phyloP scores from a whole-genome alignment of 2,797 vertebrate species.

The Neosalanx taihuensis region DNA sequence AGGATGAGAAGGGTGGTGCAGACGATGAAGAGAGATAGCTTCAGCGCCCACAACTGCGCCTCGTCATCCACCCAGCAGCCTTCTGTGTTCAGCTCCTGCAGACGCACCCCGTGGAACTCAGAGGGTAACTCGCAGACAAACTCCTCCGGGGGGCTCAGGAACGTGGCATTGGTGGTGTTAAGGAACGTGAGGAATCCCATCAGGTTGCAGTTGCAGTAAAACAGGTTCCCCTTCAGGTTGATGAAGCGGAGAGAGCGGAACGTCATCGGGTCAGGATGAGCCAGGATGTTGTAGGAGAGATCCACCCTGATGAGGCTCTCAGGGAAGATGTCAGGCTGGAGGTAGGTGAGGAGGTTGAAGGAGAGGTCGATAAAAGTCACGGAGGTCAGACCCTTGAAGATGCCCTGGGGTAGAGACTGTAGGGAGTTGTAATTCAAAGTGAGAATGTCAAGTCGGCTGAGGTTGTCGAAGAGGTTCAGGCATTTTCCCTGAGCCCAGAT shows the following conservation, averaged over 20 bases:
- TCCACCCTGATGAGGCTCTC: constrained; percentile 66
- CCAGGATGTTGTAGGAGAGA: constrained; percentile 77
- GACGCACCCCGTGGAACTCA: constrained; percentile 45
- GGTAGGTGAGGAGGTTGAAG: constrained; percentile 74
- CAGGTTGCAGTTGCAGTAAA: constrained; percentile 73
- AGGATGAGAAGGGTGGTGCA: constrained; percentile 38
- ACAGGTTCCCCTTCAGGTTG: constrained; percentile 74
- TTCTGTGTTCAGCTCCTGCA: constrained; percentile 49
- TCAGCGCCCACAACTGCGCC: constrained; percentile 50
- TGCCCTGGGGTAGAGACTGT: constrained; percentile 68
- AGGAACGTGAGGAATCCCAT: constrained; percentile 75
- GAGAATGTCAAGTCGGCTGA: constrained; percentile 60
- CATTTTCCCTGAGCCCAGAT: constrained; percentile 51
- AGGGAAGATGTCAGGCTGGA: constrained; percentile 71
- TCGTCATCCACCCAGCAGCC: constrained; percentile 74
- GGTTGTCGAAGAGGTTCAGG: constrained; percentile 52
- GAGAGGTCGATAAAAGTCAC: constrained; percentile 73
- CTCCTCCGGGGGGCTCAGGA: constrained; percentile 57
- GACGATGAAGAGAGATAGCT: constrained; percentile 69
- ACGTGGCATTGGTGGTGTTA: constrained; percentile 68
- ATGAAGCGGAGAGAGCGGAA: constrained; percentile 71
- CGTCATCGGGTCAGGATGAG: constrained; percentile 71
- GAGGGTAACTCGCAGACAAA: constrained; percentile 75
- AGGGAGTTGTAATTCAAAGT: constrained; percentile 75
- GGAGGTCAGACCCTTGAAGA: constrained; percentile 76